Evolutionary conservation across 2,113 vertebrate genomes (phyloP), one percentile per base, ranked within the genome.

Genomic region (Cacatua alba): DNA sequence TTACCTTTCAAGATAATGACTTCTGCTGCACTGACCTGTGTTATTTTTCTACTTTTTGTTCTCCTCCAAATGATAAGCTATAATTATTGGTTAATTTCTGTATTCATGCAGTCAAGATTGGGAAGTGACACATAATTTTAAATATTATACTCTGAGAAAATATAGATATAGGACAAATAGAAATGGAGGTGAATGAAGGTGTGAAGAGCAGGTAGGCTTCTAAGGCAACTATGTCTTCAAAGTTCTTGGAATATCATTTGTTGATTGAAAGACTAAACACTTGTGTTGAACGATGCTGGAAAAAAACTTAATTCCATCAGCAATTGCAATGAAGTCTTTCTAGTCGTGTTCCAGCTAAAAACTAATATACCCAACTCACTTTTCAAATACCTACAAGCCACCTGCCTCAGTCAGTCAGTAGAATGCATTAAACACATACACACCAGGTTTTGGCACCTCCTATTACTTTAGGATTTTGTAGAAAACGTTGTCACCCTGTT

Each of bases 101-200:
- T 60, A 0, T 64, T 77, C 13, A 17, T 63, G 4, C 1, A 3
- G 13, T 74, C 0, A 1, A 46, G 29, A 64, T 37, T 37, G 12
- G 25, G 82, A 59, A 55, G 35, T 74, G 35, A 55, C 5, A 13
- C 7, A 4, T 31, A 26, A 49, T 64, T 90, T 60, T 26, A 55
- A 70, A 41, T 48, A 4, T 9, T 35, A 7, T 21, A 23, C 51
- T 74, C 13, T 78, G 76, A 60, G 46, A 77, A 78, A 81, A 35
- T 28, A n/a, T 49, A 86, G 11, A n/a, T 35, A 9, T 0, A 53
- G 49, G 31, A 8, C 14, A 53, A 10, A 35, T 24, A 46, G 35
- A 60, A 81, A 53, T 39, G 37, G 41, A 86, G 25, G n/a, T 3
- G 4, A 23, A 49, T 12, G 33, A 83, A 90, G 13, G 20, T 57